phyloP scores from a whole-genome alignment of 2,113 vertebrate genomes.

The Galemys pyrenaicus region DNA sequence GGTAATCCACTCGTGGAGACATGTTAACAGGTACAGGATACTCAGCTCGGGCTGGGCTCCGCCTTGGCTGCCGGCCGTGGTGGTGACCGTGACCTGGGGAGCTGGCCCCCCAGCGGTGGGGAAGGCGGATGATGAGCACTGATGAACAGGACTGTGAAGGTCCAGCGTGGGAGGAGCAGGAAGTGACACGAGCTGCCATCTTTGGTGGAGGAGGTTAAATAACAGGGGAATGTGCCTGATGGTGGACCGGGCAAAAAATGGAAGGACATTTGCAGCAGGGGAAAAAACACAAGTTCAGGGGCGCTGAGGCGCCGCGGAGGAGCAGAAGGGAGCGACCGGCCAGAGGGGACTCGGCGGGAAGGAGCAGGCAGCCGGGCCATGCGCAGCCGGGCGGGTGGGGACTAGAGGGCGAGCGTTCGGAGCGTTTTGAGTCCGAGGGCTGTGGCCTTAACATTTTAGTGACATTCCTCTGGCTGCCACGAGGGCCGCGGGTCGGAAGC shows the following conservation, averaged over 20 bases:
- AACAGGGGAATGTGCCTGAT: neutral
- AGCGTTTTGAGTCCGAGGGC: neutral
- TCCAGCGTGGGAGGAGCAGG: no score
- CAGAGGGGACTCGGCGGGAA: neutral
- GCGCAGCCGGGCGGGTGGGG: no score
- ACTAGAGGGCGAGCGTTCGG: neutral
- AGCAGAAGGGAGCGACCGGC: neutral
- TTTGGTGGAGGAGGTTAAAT: neutral
- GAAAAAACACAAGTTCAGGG: neutral
- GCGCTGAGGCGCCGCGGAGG: neutral
- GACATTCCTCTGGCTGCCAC: rapidly evolving
- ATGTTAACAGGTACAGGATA: neutral
- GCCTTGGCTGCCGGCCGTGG: neutral
- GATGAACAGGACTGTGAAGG: no score
- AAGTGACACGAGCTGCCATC: neutral
- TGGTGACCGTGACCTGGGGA: neutral
- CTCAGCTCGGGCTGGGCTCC: neutral
- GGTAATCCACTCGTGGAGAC: neutral
- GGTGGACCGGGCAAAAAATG: neutral
- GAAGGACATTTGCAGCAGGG: neutral
- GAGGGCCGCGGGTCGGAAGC: neutral
- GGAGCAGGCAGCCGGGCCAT: neutral
- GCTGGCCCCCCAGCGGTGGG: neutral
- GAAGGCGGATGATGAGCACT: neutral
- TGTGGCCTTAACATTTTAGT: no score